Evolutionary conservation across 1,140 invertebrate species (phyloP).

Genomic region (Elymnias hypermnestra): DNA sequence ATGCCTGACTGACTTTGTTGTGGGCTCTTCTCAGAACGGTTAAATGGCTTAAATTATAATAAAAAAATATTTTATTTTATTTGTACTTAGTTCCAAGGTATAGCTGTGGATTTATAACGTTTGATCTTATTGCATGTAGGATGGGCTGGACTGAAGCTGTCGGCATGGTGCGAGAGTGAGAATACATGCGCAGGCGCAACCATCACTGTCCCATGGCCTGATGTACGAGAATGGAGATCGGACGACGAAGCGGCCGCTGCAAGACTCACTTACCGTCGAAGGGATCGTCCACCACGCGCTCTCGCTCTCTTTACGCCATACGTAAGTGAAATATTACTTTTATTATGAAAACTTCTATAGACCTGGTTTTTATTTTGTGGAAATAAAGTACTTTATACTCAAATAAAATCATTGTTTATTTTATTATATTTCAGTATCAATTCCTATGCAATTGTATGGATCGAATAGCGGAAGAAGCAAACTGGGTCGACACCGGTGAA

Average conservation of each 20-base stretch:
- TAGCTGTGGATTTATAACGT: too few species aligned
- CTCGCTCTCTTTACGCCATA: conserved; percentile 95
- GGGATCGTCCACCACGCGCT: conserved; percentile 88
- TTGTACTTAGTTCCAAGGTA: too few species aligned
- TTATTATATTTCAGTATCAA: conserved; percentile 84
- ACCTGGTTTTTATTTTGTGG: too few species aligned
- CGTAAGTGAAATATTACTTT: conserved; percentile 82
- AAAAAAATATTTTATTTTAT: too few species aligned
- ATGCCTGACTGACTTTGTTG: too few species aligned
- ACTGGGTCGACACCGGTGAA: conserved; percentile 87
- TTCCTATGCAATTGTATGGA: conserved; percentile 97
- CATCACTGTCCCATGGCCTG: conserved; percentile 86
- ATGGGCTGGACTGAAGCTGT: conserved; percentile 85
- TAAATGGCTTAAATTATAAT: too few species aligned
- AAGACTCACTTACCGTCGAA: conserved; percentile 89
- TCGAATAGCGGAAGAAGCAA: conserved; percentile 92
- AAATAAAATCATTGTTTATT: conserved; percentile 7
- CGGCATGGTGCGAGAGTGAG: conserved; percentile 93
- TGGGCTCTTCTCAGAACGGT: too few species aligned
- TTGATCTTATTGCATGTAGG: conserved; percentile 33
- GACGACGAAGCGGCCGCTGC: conserved; percentile 95
- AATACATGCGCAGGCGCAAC: conserved; percentile 72
- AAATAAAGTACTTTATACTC: background rate
- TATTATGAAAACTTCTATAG: too few species aligned
- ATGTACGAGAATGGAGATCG: conserved; percentile 88